Evolutionary conservation across 2,113 vertebrate genomes (phyloP).

Genomic region (Australoheros scitulus): DNA sequence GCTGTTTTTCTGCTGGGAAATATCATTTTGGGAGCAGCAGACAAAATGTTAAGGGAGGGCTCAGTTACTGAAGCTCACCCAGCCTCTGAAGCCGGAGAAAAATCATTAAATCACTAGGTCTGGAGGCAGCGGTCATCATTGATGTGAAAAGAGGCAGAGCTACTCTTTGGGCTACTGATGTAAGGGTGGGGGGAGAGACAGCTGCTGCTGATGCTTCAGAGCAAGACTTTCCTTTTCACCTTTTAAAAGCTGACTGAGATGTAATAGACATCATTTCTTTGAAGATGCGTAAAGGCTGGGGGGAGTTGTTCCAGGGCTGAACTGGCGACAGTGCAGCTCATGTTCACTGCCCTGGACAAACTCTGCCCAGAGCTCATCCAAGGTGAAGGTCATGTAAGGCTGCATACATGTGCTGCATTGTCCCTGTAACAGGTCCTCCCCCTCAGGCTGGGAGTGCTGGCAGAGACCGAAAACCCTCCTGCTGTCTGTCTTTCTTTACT

Average conservation of each 20-base stretch:
- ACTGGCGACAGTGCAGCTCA: not conserved
- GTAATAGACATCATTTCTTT: slow-evolving; percentile 55
- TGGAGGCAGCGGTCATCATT: slow-evolving; percentile 53
- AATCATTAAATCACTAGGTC: slow-evolving; percentile 65
- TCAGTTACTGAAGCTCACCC: slow-evolving; percentile 25
- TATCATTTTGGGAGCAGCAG: slow-evolving; percentile 28
- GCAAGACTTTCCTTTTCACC: slow-evolving; percentile 43
- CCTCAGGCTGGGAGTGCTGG: slow-evolving; percentile 54
- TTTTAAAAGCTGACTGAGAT: slow-evolving; percentile 39
- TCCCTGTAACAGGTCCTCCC: slow-evolving; percentile 43
- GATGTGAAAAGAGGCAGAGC: slow-evolving; percentile 59
- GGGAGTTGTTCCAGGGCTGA: not conserved
- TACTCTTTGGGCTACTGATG: slow-evolving; percentile 68
- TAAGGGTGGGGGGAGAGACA: slow-evolving; percentile 4
- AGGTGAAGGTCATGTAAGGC: slow-evolving; percentile 33
- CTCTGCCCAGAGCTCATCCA: not conserved
- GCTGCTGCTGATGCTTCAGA: slow-evolving; percentile 27
- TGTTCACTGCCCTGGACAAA: not conserved
- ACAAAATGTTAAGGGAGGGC: slow-evolving; percentile 9
- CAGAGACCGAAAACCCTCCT: slow-evolving; percentile 57
- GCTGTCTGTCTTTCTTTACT: slow-evolving; percentile 66
- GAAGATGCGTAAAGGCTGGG: slow-evolving; percentile 41
- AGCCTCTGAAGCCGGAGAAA: slow-evolving; percentile 56
- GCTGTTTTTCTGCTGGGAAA: slow-evolving; percentile 21
- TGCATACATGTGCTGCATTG: slow-evolving; percentile 52